Evolutionary conservation across 1,140 invertebrate genomes (phyloP).

Genomic region (Gonatopus flavifemur): DNA sequence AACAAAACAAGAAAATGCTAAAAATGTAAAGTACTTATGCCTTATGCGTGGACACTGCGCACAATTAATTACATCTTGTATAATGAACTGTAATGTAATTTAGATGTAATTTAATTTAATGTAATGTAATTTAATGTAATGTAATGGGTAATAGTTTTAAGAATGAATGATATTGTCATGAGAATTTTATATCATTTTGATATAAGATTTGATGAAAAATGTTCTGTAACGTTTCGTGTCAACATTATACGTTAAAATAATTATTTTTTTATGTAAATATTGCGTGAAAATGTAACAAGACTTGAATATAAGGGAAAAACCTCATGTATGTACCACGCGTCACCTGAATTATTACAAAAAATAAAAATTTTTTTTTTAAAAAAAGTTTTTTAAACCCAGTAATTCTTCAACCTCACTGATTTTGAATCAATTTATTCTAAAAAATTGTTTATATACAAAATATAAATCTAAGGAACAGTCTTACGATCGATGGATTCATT

Average conservation of each 20-base stretch:
- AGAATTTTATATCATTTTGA: too few species aligned
- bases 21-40: conserved; percentile 4
- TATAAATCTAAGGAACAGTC: conserved; percentile 4
- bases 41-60: conserved; percentile 2
- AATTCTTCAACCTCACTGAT: too few species aligned
- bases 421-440: too few species aligned
- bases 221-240: too few species aligned
- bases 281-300: conserved; percentile 39
- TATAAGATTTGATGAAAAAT: too few species aligned
- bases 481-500: too few species aligned
- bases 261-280: conserved; percentile 44
- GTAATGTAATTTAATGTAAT: too few species aligned
- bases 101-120: too few species aligned
- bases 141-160: conserved; percentile 41
- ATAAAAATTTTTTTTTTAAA: conserved; percentile 29
- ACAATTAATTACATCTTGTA: conserved; percentile 32
- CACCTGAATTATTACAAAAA: conserved; percentile 42
- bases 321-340: conserved; percentile 45
- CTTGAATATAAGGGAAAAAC: conserved; percentile 42
- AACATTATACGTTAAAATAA: conserved; percentile 39
- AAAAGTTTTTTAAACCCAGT: background rate
- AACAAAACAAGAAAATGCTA: conserved; percentile 5
- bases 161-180: conserved; percentile 27
- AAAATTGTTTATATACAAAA: too few species aligned
- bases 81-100: too few species aligned